Evolutionary conservation across 2,797 vertebrate genomes (phyloP).

Genomic region (Moxostoma hubbsi): DNA sequence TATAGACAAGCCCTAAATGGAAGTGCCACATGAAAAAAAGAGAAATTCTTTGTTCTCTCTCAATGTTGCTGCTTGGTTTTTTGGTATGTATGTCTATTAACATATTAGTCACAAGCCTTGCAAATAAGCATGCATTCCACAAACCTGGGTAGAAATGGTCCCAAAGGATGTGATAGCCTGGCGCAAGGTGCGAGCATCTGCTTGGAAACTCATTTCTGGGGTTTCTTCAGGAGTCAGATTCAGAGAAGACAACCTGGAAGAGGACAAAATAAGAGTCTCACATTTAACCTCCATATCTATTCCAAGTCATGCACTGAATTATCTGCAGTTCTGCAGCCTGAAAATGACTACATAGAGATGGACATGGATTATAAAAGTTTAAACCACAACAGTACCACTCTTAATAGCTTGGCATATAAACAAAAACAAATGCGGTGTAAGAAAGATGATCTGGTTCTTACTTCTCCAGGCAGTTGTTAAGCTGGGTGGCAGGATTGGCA

Average conservation of each 20-base stretch:
- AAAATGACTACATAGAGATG: neutral
- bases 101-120: neutral
- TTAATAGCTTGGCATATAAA: slow-evolving; percentile 17
- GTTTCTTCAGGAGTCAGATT: slow-evolving; percentile 92
- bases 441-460: slow-evolving; percentile 65
- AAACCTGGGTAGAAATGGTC: slow-evolving; percentile 84
- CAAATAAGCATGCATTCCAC: slow-evolving; percentile 16
- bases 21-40: too few species aligned
- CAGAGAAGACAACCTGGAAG: slow-evolving; percentile 82
- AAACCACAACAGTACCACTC: slow-evolving; percentile 23
- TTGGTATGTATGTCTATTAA: neutral
- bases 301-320: neutral
- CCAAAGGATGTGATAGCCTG: slow-evolving; percentile 94
- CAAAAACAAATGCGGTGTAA: slow-evolving; percentile 10
- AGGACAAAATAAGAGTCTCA: neutral
- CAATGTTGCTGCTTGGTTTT: too few species aligned
- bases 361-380: slow-evolving; percentile 2
- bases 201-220: slow-evolving; percentile 87
- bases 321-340: neutral
- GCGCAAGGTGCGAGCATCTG: slow-evolving; percentile 84
- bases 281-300: neutral
- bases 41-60: neutral
- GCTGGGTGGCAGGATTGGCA: slow-evolving; percentile 85
- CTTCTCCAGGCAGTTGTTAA: slow-evolving; percentile 90
- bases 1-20: too few species aligned